These are phyloP conservation scores for Bursaphelenchus okinawaensis DNA, from an alignment of 2,888 invertebrate genomes.

Conservation along the genomic window DNA sequence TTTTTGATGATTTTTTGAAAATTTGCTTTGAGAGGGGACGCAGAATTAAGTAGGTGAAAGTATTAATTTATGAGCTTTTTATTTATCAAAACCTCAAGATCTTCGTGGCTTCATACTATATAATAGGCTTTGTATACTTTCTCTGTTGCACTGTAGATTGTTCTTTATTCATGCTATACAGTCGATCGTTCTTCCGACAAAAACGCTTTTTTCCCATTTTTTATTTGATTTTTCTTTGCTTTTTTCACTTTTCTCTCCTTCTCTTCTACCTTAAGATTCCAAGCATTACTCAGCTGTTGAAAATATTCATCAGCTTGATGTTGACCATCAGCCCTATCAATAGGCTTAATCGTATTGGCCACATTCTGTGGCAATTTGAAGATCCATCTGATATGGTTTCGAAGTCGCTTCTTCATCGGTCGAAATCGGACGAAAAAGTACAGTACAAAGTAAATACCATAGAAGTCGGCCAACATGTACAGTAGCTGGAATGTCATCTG, in stretches of 20 bases:
- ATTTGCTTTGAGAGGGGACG: no score
- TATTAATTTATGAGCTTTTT: no score
- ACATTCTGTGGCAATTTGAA: background rate
- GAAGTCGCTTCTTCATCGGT: constrained; percentile 1
- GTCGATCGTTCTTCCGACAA: no score
- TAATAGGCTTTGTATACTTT: no score
- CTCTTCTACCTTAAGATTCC: background rate
- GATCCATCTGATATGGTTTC: background rate
- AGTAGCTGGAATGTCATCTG: constrained; percentile 5
- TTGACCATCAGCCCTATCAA: background rate
- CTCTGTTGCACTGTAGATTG: no score
- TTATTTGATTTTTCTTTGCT: no score
- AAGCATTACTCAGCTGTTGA: background rate
- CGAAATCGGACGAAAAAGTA: constrained; percentile 6
- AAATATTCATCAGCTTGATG: background rate
- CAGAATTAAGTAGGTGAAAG: no score
- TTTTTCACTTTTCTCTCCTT: background rate
- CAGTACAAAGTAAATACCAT: background rate
- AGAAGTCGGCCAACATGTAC: constrained; percentile 9
- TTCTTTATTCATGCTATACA: no score
- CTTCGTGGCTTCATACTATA: no score
- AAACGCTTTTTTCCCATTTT: no score
- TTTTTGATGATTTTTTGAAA: no score
- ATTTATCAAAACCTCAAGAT: no score
- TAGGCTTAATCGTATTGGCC: constrained; percentile 5